These are phyloP conservation scores for Idris sp. DNA, from an alignment of 1,140 invertebrate species.

Conservation along the genomic window DNA sequence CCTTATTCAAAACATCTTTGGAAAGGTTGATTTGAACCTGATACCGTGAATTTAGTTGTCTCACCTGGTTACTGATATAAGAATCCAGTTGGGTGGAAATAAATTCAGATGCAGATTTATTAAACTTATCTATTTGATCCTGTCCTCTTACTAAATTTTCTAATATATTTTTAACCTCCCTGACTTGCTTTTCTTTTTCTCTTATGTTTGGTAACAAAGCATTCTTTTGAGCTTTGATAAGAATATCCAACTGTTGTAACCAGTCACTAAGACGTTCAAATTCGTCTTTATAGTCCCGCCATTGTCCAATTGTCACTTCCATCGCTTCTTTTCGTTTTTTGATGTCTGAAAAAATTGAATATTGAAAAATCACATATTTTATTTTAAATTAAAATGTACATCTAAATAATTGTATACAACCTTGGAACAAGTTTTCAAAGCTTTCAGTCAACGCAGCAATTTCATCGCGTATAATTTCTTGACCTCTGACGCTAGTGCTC, in stretches of 20 bases:
- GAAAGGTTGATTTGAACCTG: conserved; percentile 93
- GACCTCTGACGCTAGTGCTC: conserved; percentile 87
- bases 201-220: conserved; percentile 87
- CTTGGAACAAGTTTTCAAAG: conserved; percentile 89
- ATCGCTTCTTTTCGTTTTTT: conserved; percentile 90
- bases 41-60: conserved; percentile 93
- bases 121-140: conserved; percentile 90
- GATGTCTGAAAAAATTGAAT: conserved; percentile 81
- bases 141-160: conserved; percentile 88
- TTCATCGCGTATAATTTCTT: conserved; percentile 89
- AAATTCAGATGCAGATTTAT: conserved; percentile 86
- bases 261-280: conserved; percentile 94
- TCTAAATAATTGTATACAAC: no score
- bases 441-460: conserved; percentile 89
- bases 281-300: conserved; percentile 94
- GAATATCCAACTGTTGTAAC: conserved; percentile 94
- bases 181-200: conserved; percentile 92
- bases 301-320: conserved; percentile 88
- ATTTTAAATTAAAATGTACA: no score
- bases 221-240: conserved; percentile 93
- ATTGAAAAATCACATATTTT: neutral
- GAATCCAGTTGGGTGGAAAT: conserved; percentile 91
- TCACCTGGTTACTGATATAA: conserved; percentile 93
- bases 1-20: conserved; percentile 95
- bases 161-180: conserved; percentile 87